phyloP scores from a whole-genome alignment of 1,140 invertebrate genomes.

The Drosophila novamexicana region DNA sequence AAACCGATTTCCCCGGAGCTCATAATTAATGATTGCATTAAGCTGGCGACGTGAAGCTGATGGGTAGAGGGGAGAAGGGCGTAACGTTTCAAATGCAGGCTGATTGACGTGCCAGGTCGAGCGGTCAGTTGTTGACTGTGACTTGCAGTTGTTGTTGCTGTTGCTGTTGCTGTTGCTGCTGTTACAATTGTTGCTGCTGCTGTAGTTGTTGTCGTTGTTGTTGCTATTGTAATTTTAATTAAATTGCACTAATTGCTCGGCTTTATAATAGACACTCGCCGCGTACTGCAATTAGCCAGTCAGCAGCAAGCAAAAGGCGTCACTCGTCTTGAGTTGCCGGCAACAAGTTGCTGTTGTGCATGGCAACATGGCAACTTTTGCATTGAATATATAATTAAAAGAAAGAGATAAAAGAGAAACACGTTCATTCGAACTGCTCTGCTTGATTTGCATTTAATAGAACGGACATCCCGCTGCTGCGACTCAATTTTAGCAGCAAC shows the following conservation, averaged over 20 bases:
- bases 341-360: slow-evolving; percentile 21
- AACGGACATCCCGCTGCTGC: slow-evolving; percentile 46
- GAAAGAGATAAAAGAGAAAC: slow-evolving; percentile 7
- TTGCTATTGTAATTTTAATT: slow-evolving; percentile 71
- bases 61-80: neutral
- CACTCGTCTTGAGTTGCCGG: slow-evolving; percentile 28
- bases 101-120: slow-evolving; percentile 76
- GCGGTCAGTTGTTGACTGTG: slow-evolving; percentile 42
- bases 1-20: slow-evolving; percentile 34
- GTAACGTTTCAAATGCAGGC: slow-evolving; percentile 18
- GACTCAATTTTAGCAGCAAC: slow-evolving; percentile 23
- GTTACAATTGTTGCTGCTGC: slow-evolving; percentile 22
- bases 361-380: slow-evolving; percentile 17
- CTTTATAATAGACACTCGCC: slow-evolving; percentile 60
- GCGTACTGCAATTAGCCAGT: slow-evolving; percentile 68
- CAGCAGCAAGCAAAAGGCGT: slow-evolving; percentile 64
- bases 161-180: slow-evolving; percentile 31
- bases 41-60: slow-evolving; percentile 15
- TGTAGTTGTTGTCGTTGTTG: slow-evolving; percentile 9
- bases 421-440: slow-evolving; percentile 23
- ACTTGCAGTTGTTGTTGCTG: slow-evolving; percentile 58
- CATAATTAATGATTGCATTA: slow-evolving; percentile 47
- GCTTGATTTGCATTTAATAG: slow-evolving; percentile 76
- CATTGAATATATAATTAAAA: slow-evolving; percentile 65
- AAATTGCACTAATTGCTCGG: slow-evolving; percentile 80